Evolutionary conservation across 2,113 vertebrate genomes (phyloP).

Genomic region (Scopus umbretta): DNA sequence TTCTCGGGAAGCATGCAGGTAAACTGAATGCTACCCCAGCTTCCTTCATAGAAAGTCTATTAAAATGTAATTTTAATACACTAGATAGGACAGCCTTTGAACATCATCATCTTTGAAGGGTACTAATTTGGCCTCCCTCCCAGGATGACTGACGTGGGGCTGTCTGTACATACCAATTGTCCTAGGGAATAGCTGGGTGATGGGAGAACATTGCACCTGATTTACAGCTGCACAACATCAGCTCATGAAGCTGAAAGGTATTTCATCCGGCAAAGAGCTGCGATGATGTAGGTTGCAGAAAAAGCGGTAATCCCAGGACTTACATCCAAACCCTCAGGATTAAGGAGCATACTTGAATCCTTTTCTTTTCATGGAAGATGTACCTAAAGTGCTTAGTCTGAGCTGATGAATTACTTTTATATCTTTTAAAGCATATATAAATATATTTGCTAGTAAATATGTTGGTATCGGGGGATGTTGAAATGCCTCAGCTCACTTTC

Average conservation of each 20-base stretch:
- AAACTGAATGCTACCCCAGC: neutral
- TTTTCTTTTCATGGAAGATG: neutral
- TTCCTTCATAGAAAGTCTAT: neutral
- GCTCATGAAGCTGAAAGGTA: neutral
- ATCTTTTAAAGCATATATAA: neutral
- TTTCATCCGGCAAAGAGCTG: neutral
- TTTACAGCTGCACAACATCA: neutral
- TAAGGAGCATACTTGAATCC: neutral
- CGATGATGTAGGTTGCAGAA: neutral
- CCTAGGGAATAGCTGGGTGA: neutral
- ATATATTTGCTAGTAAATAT: neutral
- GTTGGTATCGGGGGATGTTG: neutral
- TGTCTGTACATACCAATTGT: neutral
- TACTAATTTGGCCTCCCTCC: neutral
- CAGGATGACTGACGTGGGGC: neutral
- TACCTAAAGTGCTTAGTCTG: fast-evolving
- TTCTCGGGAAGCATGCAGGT: neutral
- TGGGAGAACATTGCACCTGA: neutral
- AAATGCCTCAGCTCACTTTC: neutral
- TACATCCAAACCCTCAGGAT: neutral
- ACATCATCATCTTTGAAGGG: neutral
- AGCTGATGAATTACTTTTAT: neutral
- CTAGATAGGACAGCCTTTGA: neutral
- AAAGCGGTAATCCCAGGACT: neutral
- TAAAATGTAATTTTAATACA: neutral